A percentile compares a stretch with the other conserved stretches of the same genome.
Evolutionary conservation across 2,113 vertebrate genomes (phyloP).

Genomic region (Salvator merianae): DNA sequence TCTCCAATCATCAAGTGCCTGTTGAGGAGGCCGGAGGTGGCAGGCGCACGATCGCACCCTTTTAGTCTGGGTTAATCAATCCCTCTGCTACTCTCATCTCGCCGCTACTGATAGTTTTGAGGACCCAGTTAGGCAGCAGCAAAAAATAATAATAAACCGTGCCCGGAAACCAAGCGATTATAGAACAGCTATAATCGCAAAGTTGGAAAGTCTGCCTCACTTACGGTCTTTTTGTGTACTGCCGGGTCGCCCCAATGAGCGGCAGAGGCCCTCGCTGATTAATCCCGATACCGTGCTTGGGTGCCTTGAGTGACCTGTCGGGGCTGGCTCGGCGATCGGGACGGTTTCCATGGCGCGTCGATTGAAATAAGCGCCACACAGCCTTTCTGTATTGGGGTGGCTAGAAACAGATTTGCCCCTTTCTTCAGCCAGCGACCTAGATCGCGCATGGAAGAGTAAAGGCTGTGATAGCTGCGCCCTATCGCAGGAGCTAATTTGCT

Average conservation of each 20-base stretch:
- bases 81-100: background rate
- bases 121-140: no score
- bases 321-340: background rate
- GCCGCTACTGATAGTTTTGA: background rate
- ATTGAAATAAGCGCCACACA: background rate
- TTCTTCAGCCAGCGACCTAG: background rate
- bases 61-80: background rate
- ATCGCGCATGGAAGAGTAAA: background rate
- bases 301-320: background rate
- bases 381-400: no score
- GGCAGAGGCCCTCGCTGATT: background rate
- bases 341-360: background rate
- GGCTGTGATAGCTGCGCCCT: background rate
- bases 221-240: background rate
- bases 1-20: constrained; percentile 61
- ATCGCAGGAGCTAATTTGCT: constrained; percentile 63
- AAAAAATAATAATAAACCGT: background rate
- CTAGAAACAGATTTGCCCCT: background rate
- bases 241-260: background rate
- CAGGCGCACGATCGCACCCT: background rate
- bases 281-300: background rate
- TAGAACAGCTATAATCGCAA: background rate
- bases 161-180: background rate
- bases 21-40: constrained; percentile 43
- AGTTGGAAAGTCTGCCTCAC: no score